Base-by-base conservation (phyloP, 1,140 invertebrate genomes). In the Heliconius nattereri region DNA sequence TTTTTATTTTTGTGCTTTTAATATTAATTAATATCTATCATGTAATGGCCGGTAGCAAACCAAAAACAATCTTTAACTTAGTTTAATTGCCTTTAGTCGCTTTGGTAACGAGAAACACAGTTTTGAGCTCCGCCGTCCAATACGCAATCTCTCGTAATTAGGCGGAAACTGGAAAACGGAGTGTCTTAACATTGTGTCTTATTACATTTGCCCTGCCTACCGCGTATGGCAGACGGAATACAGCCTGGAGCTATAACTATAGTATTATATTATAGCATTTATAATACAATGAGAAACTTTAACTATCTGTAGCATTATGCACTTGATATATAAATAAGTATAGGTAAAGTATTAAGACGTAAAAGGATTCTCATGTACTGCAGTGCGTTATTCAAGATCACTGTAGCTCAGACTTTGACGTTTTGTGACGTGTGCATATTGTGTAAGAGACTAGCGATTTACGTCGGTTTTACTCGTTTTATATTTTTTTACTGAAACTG, bases 321-420 rank as follows among this genome's bases (percentile, higher is more conserved):
- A 72, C 52, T 3, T 66, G 52, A 45, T 57, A 76, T 81, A 23
- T 76, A 57, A 72, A 78, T 73, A 79, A 79, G 74, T 75, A 72
- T 80, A 75, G 79, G 71, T 78, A 84, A 73, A 82, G 20, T 71
- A 72, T 35, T 72, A 72, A 37, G 71, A 66, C 54, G 78, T 85
- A 83, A 85, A 80, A 85, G 84, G 78, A 76, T 85, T 85, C 72
- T 74, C 83, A 66, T 85, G 84, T 85, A 80, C 73, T 73, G 71
- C 76, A 75, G 76, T 66, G 73, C 81, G 81, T 85, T 85, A 85
- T 81, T 85, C 84, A 84, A 78, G 84, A 85, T 85, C 75, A 82
- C 72, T 84, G 84, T 76, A 72, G 66, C 79, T 80, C 73, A 49
- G 19, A 72, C 45, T 81, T 81, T 76, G 79, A 76, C 71, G 79